Base-by-base conservation (phyloP, 2,113 vertebrate genomes). In the Catharus fuscescens region DNA sequence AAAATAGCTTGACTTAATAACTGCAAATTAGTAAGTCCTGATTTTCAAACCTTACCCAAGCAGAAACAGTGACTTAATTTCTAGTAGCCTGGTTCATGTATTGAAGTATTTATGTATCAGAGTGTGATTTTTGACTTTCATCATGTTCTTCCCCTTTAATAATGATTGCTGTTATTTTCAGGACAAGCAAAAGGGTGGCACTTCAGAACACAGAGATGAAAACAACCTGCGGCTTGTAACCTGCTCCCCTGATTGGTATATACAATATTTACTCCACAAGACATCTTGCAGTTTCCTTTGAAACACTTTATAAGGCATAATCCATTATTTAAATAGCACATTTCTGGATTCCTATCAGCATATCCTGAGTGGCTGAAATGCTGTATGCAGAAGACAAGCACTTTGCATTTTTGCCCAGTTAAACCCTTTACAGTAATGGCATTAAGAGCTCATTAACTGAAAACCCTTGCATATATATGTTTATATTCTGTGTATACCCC, bases 191-290 rank as follows among this genome's bases (percentile, higher is more conserved):
- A 91, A 54, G 13, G 98, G 98, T 18, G 36, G 95, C 50, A 96
- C 98, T 23, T 95, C 97, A 94, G 98, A 99, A 86, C 99, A 98
- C 91, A 97, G 93, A 91, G 95, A 54, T 84, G 98, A 98, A 44
- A 91, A 96, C 29, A 97, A 93, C 14, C 92, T 98, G 40, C 99
- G 99, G 92, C 90, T 99, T 52, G 95, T 98, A 57, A 99, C 98
- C 54, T 99, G 99, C 95, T 99, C 99, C 20, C 98, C 98, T 74
- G 99, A 99, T 56, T 95, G 99, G 99, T 99, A 98, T 23, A 25
- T 90, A 69, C 71, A 80, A 57, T 20, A 42, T 89, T 70, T 44
- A 47, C 36, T 77, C 47, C 85, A 86, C 50, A 65, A 84, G 78
- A 71, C 8, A 5, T 48, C 67, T 73, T 88, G 45, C 40, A 71